Conservation (phyloP, 2,888 invertebrate genomes). For the Caenorhabditis wallacei region DNA sequence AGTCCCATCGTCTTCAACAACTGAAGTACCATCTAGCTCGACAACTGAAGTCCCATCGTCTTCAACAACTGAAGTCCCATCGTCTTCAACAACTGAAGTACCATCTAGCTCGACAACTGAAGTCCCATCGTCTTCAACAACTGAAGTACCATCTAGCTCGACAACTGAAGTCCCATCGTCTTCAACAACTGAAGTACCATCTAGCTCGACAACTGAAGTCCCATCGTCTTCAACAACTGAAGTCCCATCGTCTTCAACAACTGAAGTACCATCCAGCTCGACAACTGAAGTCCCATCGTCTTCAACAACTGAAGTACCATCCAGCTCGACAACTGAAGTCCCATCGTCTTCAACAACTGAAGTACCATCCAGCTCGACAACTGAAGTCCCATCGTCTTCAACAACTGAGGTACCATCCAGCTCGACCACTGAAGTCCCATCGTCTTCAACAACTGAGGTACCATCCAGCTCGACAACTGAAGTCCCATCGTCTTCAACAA, state of each 20-base stretch:
- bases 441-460: neutral
- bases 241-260: neutral
- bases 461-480: constrained; percentile 1
- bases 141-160: neutral
- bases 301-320: neutral
- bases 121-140: neutral
- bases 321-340: neutral
- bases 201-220: neutral
- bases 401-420: neutral
- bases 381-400: neutral
- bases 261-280: neutral
- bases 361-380: neutral
- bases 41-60: neutral
- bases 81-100: neutral
- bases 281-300: neutral
- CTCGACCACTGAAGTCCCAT: neutral
- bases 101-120: neutral
- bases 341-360: neutral
- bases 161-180: neutral
- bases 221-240: neutral
- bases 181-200: neutral
- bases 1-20: neutral
- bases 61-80: neutral
- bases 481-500: constrained; percentile 4
- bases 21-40: neutral